phyloP scores from a whole-genome alignment of 2,888 invertebrate species.

The Prenolepis imparis region DNA sequence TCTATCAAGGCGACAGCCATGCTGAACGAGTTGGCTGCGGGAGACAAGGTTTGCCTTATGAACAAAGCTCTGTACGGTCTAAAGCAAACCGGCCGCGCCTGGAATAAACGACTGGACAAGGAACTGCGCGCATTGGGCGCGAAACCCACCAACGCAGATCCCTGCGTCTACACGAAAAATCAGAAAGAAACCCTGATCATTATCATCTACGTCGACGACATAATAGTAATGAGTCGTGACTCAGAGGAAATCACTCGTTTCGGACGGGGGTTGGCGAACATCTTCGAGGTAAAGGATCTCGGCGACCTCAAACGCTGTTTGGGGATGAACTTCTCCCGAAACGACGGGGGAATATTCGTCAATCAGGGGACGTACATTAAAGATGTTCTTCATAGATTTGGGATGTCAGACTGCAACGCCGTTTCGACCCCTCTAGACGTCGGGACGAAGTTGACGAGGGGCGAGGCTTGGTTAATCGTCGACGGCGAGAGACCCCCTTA shows the following conservation, averaged over 20 bases:
- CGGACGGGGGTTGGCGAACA: background rate
- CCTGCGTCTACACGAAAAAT: background rate
- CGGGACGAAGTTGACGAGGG: background rate
- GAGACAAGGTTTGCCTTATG: slow-evolving; percentile 11
- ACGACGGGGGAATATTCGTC: background rate
- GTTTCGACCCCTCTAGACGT: background rate
- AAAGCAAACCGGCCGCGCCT: slow-evolving; percentile 14
- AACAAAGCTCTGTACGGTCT: slow-evolving; percentile 30
- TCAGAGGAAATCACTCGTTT: background rate
- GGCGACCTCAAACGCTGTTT: background rate
- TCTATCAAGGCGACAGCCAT: background rate
- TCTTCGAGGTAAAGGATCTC: background rate
- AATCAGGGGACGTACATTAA: background rate
- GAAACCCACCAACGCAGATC: background rate
- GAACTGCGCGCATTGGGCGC: background rate
- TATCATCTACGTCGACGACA: background rate
- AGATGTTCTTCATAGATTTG: background rate
- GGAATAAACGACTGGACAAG: slow-evolving; percentile 1
- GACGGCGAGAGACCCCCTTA: background rate
- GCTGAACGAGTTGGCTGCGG: background rate
- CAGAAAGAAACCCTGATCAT: background rate
- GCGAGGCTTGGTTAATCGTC: background rate
- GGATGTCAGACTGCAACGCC: background rate
- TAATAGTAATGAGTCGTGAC: background rate
- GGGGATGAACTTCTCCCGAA: background rate